These are phyloP conservation scores for Cryptocheilus praepositus DNA, from an alignment of 2,888 invertebrate species.

Conservation along the genomic window DNA sequence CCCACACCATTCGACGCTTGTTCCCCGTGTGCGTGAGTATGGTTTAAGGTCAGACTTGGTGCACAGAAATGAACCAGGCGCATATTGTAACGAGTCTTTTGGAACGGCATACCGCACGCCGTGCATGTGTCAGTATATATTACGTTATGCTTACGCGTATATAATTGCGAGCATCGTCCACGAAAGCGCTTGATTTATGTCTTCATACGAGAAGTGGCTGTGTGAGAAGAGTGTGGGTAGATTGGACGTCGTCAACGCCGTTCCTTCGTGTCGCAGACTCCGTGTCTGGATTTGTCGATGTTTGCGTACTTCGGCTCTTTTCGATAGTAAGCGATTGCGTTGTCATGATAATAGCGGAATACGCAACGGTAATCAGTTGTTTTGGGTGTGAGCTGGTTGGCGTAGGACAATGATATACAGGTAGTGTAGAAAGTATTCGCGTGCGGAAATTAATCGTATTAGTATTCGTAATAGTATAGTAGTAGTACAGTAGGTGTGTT, in stretches of 20 bases:
- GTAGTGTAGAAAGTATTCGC: too few species aligned
- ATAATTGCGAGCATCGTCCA: slow-evolving; percentile 73
- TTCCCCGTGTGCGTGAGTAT: slow-evolving; percentile 38
- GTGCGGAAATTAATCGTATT: too few species aligned
- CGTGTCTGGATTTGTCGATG: too few species aligned
- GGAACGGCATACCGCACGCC: slow-evolving; percentile 50
- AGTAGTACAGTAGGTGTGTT: too few species aligned
- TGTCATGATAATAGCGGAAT: too few species aligned
- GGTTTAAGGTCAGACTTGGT: neutral
- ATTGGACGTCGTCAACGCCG: neutral
- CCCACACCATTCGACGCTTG: slow-evolving; percentile 61
- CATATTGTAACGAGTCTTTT: slow-evolving; percentile 65
- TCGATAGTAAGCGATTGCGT: too few species aligned
- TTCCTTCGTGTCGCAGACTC: neutral
- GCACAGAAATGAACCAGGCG: slow-evolving; percentile 34
- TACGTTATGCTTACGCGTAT: slow-evolving; percentile 69
- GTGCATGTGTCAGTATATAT: slow-evolving; percentile 67
- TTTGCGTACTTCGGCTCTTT: too few species aligned
- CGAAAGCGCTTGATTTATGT: slow-evolving; percentile 72
- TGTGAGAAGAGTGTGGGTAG: slow-evolving; percentile 8
- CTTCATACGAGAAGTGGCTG: slow-evolving; percentile 62
- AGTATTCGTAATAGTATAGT: too few species aligned
- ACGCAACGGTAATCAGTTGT: too few species aligned
- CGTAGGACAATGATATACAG: too few species aligned
- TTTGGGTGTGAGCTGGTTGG: too few species aligned